A percentile compares a stretch with the other conserved stretches of the same genome.
These are phyloP conservation scores for Abscondita cerata DNA, from an alignment of 2,888 invertebrate genomes.

Conservation along the genomic window DNA sequence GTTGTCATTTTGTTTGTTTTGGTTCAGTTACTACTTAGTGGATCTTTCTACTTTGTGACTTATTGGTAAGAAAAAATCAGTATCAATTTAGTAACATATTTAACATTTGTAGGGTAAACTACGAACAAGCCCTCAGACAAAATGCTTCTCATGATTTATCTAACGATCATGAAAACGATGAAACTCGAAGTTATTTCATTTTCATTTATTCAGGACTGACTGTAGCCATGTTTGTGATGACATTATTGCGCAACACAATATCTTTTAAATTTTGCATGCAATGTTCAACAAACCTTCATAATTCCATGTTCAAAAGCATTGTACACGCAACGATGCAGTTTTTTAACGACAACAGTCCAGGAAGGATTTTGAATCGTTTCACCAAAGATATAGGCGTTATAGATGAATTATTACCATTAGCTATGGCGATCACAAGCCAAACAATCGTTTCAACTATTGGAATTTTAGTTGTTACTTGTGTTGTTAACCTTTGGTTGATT, in stretches of 20 bases:
- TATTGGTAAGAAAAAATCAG: background rate
- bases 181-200: too few relatives aligned
- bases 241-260: conserved; percentile 65
- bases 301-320: conserved; percentile 81
- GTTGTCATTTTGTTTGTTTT: background rate
- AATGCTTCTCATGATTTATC: too few relatives aligned
- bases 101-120: background rate
- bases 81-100: background rate
- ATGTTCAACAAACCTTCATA: conserved; percentile 69
- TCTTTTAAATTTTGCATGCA: too few relatives aligned
- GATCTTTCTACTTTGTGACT: background rate
- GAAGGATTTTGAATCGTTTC: conserved; percentile 84
- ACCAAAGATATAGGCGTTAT: conserved; percentile 86
- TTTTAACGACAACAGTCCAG: conserved; percentile 87
- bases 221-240: background rate
- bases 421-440: conserved; percentile 68
- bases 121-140: too few relatives aligned
- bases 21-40: background rate
- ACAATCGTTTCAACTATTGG: conserved; percentile 81
- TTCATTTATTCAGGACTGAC: conserved; percentile 56
- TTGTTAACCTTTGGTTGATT: conserved; percentile 77
- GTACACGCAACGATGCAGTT: conserved; percentile 84
- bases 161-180: too few relatives aligned
- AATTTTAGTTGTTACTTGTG: conserved; percentile 78
- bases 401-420: conserved; percentile 68